Evolutionary conservation across 92 coral and sea anemone genomes (phyloP).

Genomic region (Epizoanthus illoricatus): DNA sequence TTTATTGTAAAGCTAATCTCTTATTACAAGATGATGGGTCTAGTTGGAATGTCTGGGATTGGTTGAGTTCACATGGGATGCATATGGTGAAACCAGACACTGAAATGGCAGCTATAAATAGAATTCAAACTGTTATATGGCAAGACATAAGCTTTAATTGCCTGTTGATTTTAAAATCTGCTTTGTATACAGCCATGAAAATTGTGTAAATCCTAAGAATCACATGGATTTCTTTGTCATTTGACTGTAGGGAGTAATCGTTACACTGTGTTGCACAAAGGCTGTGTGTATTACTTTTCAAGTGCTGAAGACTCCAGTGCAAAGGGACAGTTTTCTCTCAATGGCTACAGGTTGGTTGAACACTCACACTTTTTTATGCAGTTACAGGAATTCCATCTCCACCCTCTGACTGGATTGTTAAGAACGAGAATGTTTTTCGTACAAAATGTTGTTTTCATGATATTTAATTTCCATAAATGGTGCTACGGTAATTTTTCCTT

Average conservation of each 20-base stretch:
- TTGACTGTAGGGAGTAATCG: constrained; percentile 78
- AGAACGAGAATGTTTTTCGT: too few relatives aligned
- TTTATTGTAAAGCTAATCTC: too few relatives aligned
- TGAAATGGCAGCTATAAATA: too few relatives aligned
- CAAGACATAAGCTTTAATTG: background rate
- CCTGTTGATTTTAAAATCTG: background rate
- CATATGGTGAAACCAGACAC: too few relatives aligned
- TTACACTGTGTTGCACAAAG: constrained; percentile 87
- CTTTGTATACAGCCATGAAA: background rate
- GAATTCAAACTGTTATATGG: too few relatives aligned
- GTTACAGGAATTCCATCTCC: background rate
- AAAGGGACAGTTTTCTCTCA: constrained; percentile 86
- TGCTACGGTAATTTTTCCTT: too few relatives aligned
- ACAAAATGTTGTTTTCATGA: too few relatives aligned
- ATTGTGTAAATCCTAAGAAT: background rate
- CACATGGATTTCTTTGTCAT: background rate
- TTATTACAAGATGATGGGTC: too few relatives aligned
- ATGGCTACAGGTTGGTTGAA: constrained; percentile 87
- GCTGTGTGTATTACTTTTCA: constrained; percentile 84
- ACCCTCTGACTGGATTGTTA: background rate
- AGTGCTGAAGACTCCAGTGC: constrained; percentile 67
- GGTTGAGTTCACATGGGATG: too few relatives aligned
- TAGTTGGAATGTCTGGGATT: too few relatives aligned
- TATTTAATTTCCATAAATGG: too few relatives aligned
- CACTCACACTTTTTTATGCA: background rate